These are phyloP conservation scores for Indicator maculatus DNA, from an alignment of 2,113 vertebrate species.

Conservation along the genomic window DNA sequence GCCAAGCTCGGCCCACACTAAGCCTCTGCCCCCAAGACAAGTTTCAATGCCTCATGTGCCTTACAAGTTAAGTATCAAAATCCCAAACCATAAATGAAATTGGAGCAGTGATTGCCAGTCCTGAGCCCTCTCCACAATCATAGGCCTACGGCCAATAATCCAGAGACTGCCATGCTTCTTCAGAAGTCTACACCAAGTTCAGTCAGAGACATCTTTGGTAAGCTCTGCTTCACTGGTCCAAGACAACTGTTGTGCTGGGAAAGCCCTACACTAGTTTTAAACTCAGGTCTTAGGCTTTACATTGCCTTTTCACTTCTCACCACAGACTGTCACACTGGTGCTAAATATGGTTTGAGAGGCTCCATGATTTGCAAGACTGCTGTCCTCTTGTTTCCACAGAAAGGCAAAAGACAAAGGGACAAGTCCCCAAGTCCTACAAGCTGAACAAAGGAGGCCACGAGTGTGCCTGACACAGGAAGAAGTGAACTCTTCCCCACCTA, in stretches of 20 bases:
- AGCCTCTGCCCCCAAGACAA: not conserved
- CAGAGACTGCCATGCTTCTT: not conserved
- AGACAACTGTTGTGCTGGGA: not conserved
- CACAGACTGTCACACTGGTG: not conserved
- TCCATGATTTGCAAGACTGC: not conserved
- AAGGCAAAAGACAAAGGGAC: not conserved
- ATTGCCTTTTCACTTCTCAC: not conserved
- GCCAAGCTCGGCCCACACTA: not conserved
- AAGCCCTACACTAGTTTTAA: not conserved
- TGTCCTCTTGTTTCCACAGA: not conserved
- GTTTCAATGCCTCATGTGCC: not conserved
- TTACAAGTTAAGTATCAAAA: not conserved
- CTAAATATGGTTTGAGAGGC: not conserved
- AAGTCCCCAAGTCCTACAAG: not conserved
- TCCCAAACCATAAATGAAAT: not conserved
- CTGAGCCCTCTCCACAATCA: not conserved
- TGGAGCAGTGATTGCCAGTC: not conserved
- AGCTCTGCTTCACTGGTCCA: not conserved
- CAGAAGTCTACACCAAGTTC: not conserved
- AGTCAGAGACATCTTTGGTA: not conserved
- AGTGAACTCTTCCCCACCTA: not conserved
- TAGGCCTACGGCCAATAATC: not conserved
- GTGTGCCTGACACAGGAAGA: fast-evolving
- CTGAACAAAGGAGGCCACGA: fast-evolving
- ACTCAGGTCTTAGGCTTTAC: not conserved